Evolutionary conservation across 2,888 invertebrate genomes (phyloP).

Genomic region (Tinea pellionella): DNA sequence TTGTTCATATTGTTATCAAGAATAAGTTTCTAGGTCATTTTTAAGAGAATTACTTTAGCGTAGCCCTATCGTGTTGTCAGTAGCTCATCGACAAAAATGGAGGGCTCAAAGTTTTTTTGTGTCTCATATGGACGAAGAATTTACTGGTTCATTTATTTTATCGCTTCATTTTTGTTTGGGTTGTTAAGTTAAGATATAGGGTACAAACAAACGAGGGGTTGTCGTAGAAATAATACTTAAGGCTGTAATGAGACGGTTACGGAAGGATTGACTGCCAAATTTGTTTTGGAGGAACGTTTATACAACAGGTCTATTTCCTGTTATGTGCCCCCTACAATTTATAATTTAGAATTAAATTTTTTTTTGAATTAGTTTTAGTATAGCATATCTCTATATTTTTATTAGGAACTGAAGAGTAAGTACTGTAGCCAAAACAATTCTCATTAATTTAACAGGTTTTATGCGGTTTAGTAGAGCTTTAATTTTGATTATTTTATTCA

Average conservation of each 20-base stretch:
- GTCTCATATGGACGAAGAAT: constrained; percentile 15
- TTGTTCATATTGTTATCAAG: neutral
- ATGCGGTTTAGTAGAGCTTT: too few relatives aligned
- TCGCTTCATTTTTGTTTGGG: constrained; percentile 15
- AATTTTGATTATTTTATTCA: too few relatives aligned
- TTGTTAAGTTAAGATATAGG: constrained; percentile 15
- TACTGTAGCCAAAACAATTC: too few relatives aligned
- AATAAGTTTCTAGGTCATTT: neutral
- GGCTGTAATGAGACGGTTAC: neutral
- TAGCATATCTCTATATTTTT: too few relatives aligned
- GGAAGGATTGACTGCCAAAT: neutral
- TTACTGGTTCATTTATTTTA: constrained; percentile 18
- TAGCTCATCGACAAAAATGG: neutral
- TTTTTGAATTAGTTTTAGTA: too few relatives aligned
- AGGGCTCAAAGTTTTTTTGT: constrained; percentile 2
- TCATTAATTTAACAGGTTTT: too few relatives aligned
- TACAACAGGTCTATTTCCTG: too few relatives aligned
- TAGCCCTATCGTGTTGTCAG: neutral
- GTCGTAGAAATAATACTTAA: neutral
- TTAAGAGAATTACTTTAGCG: neutral
- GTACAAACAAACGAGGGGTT: neutral
- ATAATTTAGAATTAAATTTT: too few relatives aligned
- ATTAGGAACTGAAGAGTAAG: too few relatives aligned
- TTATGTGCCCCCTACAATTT: too few relatives aligned
- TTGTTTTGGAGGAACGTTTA: neutral